Base-by-base conservation (phyloP, 2,888 invertebrate species). In the Andrena fulva region DNA sequence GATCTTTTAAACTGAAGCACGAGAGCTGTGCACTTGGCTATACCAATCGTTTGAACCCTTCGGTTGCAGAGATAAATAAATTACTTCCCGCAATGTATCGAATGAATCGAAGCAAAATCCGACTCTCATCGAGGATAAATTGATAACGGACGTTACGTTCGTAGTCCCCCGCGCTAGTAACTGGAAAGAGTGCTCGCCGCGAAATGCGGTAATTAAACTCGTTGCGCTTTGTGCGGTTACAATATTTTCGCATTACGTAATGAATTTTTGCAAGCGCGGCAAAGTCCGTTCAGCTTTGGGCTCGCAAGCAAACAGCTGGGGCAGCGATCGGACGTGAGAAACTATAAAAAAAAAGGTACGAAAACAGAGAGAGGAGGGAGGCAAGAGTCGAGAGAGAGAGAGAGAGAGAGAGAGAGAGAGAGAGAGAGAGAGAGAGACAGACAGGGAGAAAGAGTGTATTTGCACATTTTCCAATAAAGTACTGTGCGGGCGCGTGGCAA, bases 391-490 rank as follows among this genome's bases (percentile, higher is more conserved):
- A 27, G 12, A 60, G 74, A 4, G 29, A 4, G 4, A 2, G 29
- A 29, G 29, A 29, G 29, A 29, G 29, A 29, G 29, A 4, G 29
- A 35, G 35, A 35, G 35, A 35, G 29, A 29, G 29, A 29, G 29
- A 29, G 29, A 29, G 29, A 4, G 29, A 35, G 35, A 35, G 35
- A 35, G 35, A 27, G 8, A 35, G 27, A 35, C 71, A 8, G 63
- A 12, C 27, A 20, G 20, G 35, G 52, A 35, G 42, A 29, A 52
- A 64, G 60, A 69, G 35, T 62, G 60, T 77, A 82, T 88, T 88
- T 87, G 86, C 92, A 92, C 93, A 91, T 92, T 92, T 93, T 91
- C 90, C 92, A 93, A 93, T 93, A 93, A 93, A 93, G 92, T 89
- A 89, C 87, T 89, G 88, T 90, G 85, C 86, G 79, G 91, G 87